These are phyloP conservation scores for Mamestra brassicae DNA, from an alignment of 2,888 invertebrate species.

Conservation along the genomic window DNA sequence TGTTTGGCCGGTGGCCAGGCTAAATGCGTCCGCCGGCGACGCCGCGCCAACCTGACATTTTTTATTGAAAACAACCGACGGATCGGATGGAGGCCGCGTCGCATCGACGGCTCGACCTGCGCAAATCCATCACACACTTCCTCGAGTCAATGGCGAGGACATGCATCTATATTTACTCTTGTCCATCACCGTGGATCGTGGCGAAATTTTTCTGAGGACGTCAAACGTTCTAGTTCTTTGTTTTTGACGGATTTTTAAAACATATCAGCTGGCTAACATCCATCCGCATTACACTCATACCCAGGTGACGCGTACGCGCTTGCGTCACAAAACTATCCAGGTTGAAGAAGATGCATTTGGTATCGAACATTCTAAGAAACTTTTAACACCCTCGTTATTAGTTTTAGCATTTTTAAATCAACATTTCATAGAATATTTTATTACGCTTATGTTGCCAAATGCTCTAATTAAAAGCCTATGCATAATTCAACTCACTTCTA, in stretches of 20 bases:
- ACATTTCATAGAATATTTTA: conserved; percentile 26
- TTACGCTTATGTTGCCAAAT: conserved; percentile 18
- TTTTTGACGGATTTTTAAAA: conserved; percentile 64
- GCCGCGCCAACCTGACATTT: conserved; percentile 88
- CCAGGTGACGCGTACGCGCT: conserved; percentile 67
- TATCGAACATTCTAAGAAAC: conserved; percentile 21
- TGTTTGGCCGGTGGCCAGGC: conserved; percentile 86
- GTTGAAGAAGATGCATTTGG: conserved; percentile 22
- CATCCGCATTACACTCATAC: conserved; percentile 73
- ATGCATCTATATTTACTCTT: conserved; percentile 82
- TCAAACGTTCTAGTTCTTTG: conserved; percentile 70
- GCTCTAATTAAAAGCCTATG: conserved; percentile 5
- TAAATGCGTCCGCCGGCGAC: conserved; percentile 85
- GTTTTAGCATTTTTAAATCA: conserved; percentile 2
- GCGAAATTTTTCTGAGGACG: conserved; percentile 74
- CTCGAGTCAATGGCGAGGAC: conserved; percentile 90
- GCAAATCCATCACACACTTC: conserved; percentile 86
- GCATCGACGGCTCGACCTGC: conserved; percentile 82
- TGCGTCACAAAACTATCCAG: conserved; percentile 65
- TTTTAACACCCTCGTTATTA: conserved; percentile 1
- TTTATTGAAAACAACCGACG: conserved; percentile 89
- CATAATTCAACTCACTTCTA: neutral
- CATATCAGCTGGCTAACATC: conserved; percentile 75
- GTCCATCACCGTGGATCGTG: conserved; percentile 77
- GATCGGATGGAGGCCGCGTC: conserved; percentile 82